A percentile compares a stretch with the other conserved stretches of the same genome.
Conservation (phyloP, 2,797 vertebrate genomes). For the Allobates femoralis region DNA sequence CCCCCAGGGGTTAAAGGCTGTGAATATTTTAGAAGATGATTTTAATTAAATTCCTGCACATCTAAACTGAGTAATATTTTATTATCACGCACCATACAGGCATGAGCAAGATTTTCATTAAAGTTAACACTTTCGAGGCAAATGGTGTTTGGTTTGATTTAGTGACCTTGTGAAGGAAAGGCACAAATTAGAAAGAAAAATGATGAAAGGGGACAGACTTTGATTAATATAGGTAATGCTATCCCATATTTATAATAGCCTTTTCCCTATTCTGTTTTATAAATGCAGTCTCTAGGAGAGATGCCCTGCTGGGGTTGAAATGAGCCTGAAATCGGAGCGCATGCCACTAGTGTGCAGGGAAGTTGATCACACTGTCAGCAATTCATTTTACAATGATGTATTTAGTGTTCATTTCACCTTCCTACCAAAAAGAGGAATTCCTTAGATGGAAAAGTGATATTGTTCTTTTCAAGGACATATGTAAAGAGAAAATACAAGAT, state of each 20-base stretch:
- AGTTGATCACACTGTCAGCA: conserved; percentile 92
- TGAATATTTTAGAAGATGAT: conserved; percentile 90
- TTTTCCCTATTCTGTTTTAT: conserved; percentile 86
- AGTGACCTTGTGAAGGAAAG: conserved; percentile 83
- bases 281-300: conserved; percentile 87
- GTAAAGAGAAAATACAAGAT: conserved; percentile 77
- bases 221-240: conserved; percentile 98
- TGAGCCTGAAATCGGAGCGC: conserved; percentile 92
- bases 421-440: conserved; percentile 79
- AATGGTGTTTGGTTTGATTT: conserved; percentile 84
- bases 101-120: conserved; percentile 85
- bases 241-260: conserved; percentile 91
- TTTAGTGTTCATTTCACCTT: conserved; percentile 87
- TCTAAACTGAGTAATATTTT: conserved; percentile 88
- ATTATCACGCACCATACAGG: conserved; percentile 79
- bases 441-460: conserved; percentile 81
- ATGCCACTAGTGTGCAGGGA: conserved; percentile 85
- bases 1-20: conserved; percentile 81
- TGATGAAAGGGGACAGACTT: conserved; percentile 85
- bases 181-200: conserved; percentile 92
- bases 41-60: conserved; percentile 87
- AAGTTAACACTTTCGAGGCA: conserved; percentile 86
- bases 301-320: conserved; percentile 93
- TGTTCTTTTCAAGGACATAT: conserved; percentile 86
- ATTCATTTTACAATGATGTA: conserved; percentile 88